Evolutionary conservation across 2,888 invertebrate species (phyloP).

Genomic region (Nudaria mundana): DNA sequence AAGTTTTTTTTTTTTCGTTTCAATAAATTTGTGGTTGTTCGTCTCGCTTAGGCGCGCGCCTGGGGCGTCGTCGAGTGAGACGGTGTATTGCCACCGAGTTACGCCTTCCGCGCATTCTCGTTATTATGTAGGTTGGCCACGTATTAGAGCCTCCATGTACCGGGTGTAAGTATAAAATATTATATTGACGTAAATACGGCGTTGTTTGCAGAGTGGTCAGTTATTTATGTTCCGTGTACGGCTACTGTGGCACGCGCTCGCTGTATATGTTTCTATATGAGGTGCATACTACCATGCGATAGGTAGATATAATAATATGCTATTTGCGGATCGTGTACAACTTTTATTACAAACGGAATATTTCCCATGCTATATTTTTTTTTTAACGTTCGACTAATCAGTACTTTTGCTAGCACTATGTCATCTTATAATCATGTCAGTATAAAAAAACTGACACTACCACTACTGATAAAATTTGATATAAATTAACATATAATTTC

Average conservation of each 20-base stretch:
- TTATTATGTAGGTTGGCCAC: slow-evolving; percentile 77
- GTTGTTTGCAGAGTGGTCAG: slow-evolving; percentile 64
- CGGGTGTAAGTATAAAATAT: slow-evolving; percentile 70
- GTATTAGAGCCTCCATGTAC: slow-evolving; percentile 75
- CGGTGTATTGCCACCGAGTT: slow-evolving; percentile 75
- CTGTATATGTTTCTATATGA: slow-evolving; percentile 40
- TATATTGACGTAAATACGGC: slow-evolving; percentile 71
- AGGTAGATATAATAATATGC: no score
- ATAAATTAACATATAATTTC: no score
- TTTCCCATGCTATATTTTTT: no score
- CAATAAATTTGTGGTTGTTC: slow-evolving; percentile 80
- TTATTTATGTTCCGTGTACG: slow-evolving; percentile 64
- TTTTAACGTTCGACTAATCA: no score
- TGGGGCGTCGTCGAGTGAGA: slow-evolving; percentile 70
- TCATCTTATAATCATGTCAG: no score
- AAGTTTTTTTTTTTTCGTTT: slow-evolving; percentile 75
- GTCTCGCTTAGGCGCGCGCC: slow-evolving; percentile 77
- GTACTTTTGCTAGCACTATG: no score
- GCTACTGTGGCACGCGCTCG: slow-evolving; percentile 71
- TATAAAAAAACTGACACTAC: no score
- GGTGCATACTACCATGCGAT: no score
- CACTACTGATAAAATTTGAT: no score
- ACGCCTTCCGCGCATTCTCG: slow-evolving; percentile 79
- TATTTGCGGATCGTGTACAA: no score
- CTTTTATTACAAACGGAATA: no score